Evolutionary conservation across 2,888 invertebrate genomes (phyloP), one percentile per base, ranked within the genome.

Genomic region (Diachrysia chrysitis): DNA sequence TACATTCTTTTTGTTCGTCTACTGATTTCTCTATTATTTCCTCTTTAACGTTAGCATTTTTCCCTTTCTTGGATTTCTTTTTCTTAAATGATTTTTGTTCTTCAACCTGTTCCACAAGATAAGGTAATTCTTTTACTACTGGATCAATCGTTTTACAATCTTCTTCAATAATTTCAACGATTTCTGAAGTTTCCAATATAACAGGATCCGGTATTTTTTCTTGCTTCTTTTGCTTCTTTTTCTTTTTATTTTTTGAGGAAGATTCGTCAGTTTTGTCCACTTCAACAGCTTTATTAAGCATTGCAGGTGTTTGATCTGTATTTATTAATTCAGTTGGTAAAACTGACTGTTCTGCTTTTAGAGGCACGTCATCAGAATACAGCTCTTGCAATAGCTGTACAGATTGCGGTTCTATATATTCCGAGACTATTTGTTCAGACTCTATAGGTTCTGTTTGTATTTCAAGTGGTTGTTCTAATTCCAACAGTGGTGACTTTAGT

Each of bases 171-270:
- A 63, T 66, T 71, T 82, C 73, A 42, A 72, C 63, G 53, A 60
- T 64, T 79, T 83, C 81, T 61, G 71, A 81, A 46, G 68, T 76
- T 81, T 82, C 78, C 71, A 72, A 76, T 25, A 82, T 66, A 63
- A 78, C 53, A 59, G 78, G 60, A 64, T 84, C 83, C 37, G 76
- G 48, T n/a, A 78, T 64, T 55, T 83, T 84, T 58, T 87, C 85
- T 21, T 74, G 74, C 69, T 89, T 89, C 72, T 89, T 90, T 54
- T 76, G 82, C 79, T 90, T 92, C 63, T 88, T 92, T 63, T 86
- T 86, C 73, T 89, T 91, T 74, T 88, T 89, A 72, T 68, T 79
- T 78, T 87, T 91, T 32, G 71, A 42, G 48, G 61, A 54, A 17
- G 7, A 9, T 21, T 81, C 79, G 32, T 66, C 65, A 5, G 29